Evolutionary conservation across 1,140 invertebrate genomes (phyloP).

Genomic region (Drepana arcuata): DNA sequence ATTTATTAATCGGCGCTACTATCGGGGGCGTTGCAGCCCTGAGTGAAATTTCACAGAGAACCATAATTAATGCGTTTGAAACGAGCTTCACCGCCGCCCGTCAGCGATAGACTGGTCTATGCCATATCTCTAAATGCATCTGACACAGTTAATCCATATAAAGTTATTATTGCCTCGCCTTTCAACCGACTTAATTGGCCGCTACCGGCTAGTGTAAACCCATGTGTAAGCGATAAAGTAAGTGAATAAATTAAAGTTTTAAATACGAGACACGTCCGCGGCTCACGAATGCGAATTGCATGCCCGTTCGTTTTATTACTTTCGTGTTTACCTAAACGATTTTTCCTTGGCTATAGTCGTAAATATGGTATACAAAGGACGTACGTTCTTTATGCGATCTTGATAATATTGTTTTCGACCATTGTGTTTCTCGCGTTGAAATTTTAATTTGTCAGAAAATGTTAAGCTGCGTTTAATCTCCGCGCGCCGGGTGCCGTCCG

Average conservation of each 20-base stretch:
- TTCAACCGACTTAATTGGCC: constrained; percentile 42
- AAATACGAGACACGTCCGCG: constrained; percentile 34
- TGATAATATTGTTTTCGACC: constrained; percentile 39
- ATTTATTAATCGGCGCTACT: constrained; percentile 29
- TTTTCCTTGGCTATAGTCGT: constrained; percentile 36
- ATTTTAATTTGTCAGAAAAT: constrained; percentile 48
- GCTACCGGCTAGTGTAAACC: constrained; percentile 41
- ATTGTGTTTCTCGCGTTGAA: constrained; percentile 33
- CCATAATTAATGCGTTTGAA: constrained; percentile 38
- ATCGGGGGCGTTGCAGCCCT: constrained; percentile 21
- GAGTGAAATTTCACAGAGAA: constrained; percentile 20
- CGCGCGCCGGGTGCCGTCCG: constrained; percentile 16
- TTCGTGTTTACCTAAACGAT: constrained; percentile 37
- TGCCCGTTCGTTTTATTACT: constrained; percentile 37
- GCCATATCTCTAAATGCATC: constrained; percentile 41
- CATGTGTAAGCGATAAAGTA: constrained; percentile 37
- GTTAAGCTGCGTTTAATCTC: constrained; percentile 31
- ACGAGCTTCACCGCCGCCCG: constrained; percentile 21
- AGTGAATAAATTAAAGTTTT: constrained; percentile 40
- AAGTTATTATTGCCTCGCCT: constrained; percentile 45
- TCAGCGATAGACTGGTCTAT: constrained; percentile 22
- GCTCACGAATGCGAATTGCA: constrained; percentile 31
- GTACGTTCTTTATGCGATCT: constrained; percentile 42
- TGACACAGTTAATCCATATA: constrained; percentile 49
- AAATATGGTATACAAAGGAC: constrained; percentile 46